A percentile compares a stretch with the other conserved stretches of the same genome.
Evolutionary conservation across 1,140 invertebrate genomes (phyloP).

Genomic region (Drosophila littoralis): DNA sequence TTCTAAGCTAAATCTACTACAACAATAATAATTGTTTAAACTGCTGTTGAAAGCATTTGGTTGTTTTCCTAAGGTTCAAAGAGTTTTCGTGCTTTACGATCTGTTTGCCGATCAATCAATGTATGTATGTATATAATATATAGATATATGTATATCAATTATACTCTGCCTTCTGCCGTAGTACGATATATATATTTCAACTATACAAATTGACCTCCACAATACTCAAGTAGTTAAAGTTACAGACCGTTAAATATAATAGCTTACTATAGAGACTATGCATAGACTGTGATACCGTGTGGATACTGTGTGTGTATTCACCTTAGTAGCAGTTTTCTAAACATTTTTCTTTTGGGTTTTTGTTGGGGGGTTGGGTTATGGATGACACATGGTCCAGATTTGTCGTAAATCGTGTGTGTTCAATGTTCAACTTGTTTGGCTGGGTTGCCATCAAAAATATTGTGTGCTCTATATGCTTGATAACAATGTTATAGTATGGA

Average conservation of each 20-base stretch:
- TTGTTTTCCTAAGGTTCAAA: constrained; percentile 35
- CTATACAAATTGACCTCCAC: constrained; percentile 68
- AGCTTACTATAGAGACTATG: not conserved
- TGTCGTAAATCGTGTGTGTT: constrained; percentile 7
- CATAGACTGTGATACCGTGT: constrained; percentile 15
- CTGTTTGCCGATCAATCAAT: constrained; percentile 26
- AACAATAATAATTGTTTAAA: constrained; percentile 73
- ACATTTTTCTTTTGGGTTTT: constrained; percentile 32
- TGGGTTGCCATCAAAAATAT: constrained; percentile 15
- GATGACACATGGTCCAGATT: constrained; percentile 2
- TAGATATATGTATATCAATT: constrained; percentile 35
- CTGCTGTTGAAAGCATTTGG: constrained; percentile 52
- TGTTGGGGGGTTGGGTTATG: constrained; percentile 1
- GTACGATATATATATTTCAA: constrained; percentile 25
- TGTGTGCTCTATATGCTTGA: not conserved
- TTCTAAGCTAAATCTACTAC: constrained; percentile 66
- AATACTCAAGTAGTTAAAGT: constrained; percentile 21
- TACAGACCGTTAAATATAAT: not conserved
- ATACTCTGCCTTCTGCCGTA: constrained; percentile 5
- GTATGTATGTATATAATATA: constrained; percentile 30
- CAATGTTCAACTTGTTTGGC: constrained; percentile 13
- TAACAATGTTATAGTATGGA: not conserved
- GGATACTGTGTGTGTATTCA: constrained; percentile 52
- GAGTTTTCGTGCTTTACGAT: constrained; percentile 48
- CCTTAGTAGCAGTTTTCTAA: constrained; percentile 80